These are phyloP conservation scores for Macrobrachium nipponense DNA, from an alignment of 1,140 invertebrate genomes.

Conservation along the genomic window DNA sequence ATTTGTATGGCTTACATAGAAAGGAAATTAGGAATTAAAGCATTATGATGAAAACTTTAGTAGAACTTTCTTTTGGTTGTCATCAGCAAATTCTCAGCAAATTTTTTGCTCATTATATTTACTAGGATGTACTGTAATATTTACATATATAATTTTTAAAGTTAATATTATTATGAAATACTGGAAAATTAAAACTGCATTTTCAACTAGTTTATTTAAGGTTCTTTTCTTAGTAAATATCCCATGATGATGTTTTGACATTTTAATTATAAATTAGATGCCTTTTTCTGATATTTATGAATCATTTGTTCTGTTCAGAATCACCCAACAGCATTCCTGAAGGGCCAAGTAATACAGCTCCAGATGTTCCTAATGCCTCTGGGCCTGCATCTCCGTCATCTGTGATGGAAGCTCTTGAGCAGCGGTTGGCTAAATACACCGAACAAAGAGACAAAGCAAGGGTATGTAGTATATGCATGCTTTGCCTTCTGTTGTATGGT, in stretches of 20 bases:
- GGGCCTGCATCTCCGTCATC: slow-evolving; percentile 70
- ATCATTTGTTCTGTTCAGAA: background rate
- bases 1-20: too few species aligned
- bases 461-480: slow-evolving; percentile 19
- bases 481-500: background rate
- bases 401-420: slow-evolving; percentile 83
- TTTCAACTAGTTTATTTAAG: too few species aligned
- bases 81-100: too few species aligned
- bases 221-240: too few species aligned
- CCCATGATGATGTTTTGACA: background rate
- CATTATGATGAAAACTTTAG: too few species aligned
- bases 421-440: slow-evolving; percentile 83
- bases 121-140: too few species aligned
- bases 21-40: too few species aligned
- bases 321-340: background rate
- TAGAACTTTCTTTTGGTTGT: too few species aligned
- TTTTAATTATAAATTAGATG: background rate
- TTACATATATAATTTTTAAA: too few species aligned
- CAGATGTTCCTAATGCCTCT: slow-evolving; percentile 8
- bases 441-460: slow-evolving; percentile 62
- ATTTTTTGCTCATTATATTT: too few species aligned
- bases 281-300: background rate
- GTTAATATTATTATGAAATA: too few species aligned
- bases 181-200: too few species aligned
- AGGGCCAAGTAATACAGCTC: background rate